These are phyloP conservation scores for Fulica atra DNA, from an alignment of 2,113 vertebrate genomes.

Conservation along the genomic window DNA sequence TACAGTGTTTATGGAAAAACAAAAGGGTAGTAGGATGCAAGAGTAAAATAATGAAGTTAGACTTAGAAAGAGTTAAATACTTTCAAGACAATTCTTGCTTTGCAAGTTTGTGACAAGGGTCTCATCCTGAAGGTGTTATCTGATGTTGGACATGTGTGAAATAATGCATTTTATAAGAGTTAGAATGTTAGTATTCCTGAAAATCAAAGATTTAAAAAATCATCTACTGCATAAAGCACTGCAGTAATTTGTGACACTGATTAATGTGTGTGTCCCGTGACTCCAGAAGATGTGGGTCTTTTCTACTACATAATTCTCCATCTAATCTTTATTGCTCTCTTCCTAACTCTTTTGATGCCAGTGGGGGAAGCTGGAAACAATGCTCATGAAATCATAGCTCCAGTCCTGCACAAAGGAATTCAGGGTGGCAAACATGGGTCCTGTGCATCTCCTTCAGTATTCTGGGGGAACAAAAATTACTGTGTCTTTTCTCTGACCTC, in stretches of 20 bases:
- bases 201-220: background rate
- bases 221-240: background rate
- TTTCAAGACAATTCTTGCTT: background rate
- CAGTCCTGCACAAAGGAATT: background rate
- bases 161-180: background rate
- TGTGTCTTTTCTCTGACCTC: background rate
- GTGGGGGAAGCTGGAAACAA: background rate
- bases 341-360: background rate
- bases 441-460: background rate
- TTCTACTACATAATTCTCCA: background rate
- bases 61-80: background rate
- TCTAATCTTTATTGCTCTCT: background rate
- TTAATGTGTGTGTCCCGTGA: background rate
- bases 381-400: background rate
- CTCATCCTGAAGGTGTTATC: background rate
- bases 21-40: background rate
- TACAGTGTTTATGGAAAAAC: background rate
- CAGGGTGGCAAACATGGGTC: background rate
- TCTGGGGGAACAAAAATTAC: background rate
- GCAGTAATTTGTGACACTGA: background rate
- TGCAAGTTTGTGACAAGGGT: background rate
- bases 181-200: background rate
- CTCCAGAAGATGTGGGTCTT: background rate
- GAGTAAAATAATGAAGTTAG: background rate
- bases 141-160: background rate